Conservation (phyloP, 1,140 invertebrate genomes). For the Vanessa atalanta region DNA sequence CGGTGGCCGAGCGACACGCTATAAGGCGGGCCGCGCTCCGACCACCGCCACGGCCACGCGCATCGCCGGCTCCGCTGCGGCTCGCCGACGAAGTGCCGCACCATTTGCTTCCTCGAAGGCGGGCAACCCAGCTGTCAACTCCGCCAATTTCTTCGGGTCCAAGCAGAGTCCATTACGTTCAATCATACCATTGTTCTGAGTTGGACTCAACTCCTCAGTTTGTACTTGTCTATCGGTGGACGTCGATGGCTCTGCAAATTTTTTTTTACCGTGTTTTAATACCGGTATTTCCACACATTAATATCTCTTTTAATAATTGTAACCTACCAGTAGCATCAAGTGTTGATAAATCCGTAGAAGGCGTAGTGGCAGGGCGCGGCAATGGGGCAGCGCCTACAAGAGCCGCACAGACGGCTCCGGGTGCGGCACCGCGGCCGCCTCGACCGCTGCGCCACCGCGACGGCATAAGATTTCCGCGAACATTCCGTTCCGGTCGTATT, state of each 20-base stretch:
- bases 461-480: constrained; percentile 94
- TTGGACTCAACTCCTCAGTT: constrained; percentile 52
- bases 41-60: constrained; percentile 43
- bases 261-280: neutral
- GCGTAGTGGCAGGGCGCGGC: constrained; percentile 51
- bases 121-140: constrained; percentile 35
- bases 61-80: constrained; percentile 33
- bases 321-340: constrained; percentile 51
- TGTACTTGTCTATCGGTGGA: constrained; percentile 63
- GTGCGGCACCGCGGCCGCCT: constrained; percentile 45
- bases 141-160: constrained; percentile 47
- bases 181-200: constrained; percentile 25
- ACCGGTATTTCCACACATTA: neutral
- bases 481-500: constrained; percentile 94
- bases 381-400: constrained; percentile 57
- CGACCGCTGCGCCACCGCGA: constrained; percentile 81
- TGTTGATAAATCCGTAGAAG: constrained; percentile 62
- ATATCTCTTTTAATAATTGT: neutral
- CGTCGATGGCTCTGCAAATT: constrained; percentile 49
- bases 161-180: constrained; percentile 44
- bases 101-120: constrained; percentile 25
- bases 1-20: constrained; percentile 40
- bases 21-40: constrained; percentile 38
- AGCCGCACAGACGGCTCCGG: constrained; percentile 60
- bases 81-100: constrained; percentile 27